phyloP scores from a whole-genome alignment of 2,113 vertebrate species.

The Trematomus loennbergii region DNA sequence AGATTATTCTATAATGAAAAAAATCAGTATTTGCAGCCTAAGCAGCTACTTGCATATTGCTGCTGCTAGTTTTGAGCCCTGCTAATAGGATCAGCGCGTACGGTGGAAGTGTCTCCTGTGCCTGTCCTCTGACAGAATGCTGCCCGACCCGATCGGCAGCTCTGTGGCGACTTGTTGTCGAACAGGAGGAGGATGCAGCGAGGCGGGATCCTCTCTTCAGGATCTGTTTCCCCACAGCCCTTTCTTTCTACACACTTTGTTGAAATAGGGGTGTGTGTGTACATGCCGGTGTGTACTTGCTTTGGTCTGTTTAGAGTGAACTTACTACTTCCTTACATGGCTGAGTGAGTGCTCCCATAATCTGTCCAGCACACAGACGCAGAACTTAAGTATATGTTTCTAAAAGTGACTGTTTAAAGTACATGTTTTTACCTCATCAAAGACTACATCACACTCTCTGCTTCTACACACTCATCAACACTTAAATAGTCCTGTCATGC shows the following conservation, averaged over 20 bases:
- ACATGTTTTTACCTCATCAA: background rate
- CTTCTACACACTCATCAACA: background rate
- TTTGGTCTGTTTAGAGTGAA: slow-evolving; percentile 11
- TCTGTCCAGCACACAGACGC: slow-evolving; percentile 21
- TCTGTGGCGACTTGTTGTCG: slow-evolving; percentile 30
- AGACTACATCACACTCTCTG: no score
- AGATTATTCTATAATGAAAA: no score
- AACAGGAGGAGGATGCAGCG: slow-evolving; percentile 1
- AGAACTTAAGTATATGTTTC: background rate
- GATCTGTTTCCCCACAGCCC: slow-evolving; percentile 42
- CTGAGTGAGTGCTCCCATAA: slow-evolving; percentile 32
- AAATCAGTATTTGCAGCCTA: no score
- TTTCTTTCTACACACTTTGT: slow-evolving; percentile 10
- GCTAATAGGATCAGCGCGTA: background rate
- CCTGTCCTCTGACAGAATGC: slow-evolving; percentile 58
- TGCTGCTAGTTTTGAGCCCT: no score
- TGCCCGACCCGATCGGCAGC: slow-evolving; percentile 51
- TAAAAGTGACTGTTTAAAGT: background rate
- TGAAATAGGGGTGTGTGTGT: slow-evolving; percentile 40
- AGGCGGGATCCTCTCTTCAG: background rate
- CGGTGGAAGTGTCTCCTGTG: slow-evolving; percentile 5
- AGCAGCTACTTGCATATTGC: no score
- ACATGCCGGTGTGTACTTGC: slow-evolving; percentile 10
- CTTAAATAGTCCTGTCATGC: slow-evolving; percentile 1
- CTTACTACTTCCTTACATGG: slow-evolving; percentile 31